A percentile compares a stretch with the other conserved stretches of the same genome.
Conservation (phyloP, 1,140 invertebrate genomes). For the Spodoptera frugiperda region DNA sequence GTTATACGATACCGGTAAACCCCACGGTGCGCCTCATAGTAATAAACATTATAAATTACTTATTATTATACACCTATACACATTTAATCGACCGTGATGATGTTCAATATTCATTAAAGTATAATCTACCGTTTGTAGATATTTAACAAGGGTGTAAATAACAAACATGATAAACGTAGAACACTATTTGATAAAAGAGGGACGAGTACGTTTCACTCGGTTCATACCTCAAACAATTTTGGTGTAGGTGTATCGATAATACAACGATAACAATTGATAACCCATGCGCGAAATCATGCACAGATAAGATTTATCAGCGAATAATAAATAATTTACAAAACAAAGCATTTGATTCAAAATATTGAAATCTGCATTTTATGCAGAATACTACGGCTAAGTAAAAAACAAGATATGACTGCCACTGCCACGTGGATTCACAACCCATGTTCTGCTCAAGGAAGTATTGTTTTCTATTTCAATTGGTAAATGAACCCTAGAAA, state of each 20-base stretch:
- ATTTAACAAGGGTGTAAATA: neutral
- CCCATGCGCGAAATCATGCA: slow-evolving; percentile 20
- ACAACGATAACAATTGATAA: slow-evolving; percentile 31
- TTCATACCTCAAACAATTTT: slow-evolving; percentile 17
- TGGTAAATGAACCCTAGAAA: too few species aligned
- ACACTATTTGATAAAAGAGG: neutral
- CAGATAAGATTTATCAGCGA: slow-evolving; percentile 22
- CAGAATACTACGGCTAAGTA: too few species aligned
- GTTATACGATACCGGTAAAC: too few species aligned
- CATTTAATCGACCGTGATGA: slow-evolving; percentile 1
- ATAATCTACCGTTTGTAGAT: neutral
- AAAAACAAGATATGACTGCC: too few species aligned
- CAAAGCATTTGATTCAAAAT: slow-evolving; percentile 19
- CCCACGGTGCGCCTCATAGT: too few species aligned
- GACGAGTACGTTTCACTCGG: slow-evolving; percentile 6
- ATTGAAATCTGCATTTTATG: slow-evolving; percentile 2
- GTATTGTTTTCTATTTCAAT: too few species aligned
- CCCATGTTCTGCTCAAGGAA: neutral
- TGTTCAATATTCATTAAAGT: slow-evolving; percentile 19
- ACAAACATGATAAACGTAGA: slow-evolving; percentile 23
- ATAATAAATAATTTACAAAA: slow-evolving; percentile 31
- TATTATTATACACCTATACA: slow-evolving; percentile 6
- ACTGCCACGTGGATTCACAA: neutral
- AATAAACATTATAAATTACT: neutral
- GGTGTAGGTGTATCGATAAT: slow-evolving; percentile 35